These are phyloP conservation scores for Pyrocephalus nanus DNA, from an alignment of 2,797 vertebrate genomes.

Conservation along the genomic window DNA sequence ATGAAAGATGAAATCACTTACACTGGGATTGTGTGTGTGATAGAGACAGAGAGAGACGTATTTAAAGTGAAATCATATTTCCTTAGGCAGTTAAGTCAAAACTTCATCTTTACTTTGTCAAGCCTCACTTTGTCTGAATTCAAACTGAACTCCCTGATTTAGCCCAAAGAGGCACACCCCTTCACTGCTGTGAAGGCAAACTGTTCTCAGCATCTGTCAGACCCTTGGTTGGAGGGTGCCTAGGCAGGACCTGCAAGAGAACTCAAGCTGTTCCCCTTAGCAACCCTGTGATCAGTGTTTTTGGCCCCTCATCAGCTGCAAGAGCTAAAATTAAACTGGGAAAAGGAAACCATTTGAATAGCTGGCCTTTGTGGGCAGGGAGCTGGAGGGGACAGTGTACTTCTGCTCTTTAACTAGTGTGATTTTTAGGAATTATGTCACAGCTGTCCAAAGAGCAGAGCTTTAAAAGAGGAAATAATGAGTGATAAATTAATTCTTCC, in stretches of 20 bases:
- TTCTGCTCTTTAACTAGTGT: not conserved
- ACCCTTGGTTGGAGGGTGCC: accelerated
- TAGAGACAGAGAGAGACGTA: not conserved
- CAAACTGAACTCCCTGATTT: not conserved
- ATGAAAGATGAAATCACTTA: slow-evolving; percentile 35
- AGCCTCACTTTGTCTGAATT: not conserved
- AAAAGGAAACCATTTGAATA: not conserved
- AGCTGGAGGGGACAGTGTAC: not conserved
- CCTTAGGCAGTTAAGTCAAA: not conserved
- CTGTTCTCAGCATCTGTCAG: not conserved
- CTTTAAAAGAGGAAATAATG: slow-evolving; percentile 62
- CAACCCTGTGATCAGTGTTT: not conserved
- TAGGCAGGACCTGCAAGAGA: not conserved
- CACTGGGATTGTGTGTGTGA: accelerated
- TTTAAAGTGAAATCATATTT: slow-evolving; percentile 9
- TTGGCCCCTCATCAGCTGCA: not conserved
- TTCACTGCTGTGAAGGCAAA: not conserved
- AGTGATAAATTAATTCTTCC: slow-evolving; percentile 60
- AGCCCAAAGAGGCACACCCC: not conserved
- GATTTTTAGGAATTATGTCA: slow-evolving; percentile 37
- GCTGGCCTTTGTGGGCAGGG: not conserved
- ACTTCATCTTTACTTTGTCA: slow-evolving; percentile 6
- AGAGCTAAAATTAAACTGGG: not conserved
- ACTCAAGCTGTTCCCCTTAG: not conserved
- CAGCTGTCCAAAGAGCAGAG: slow-evolving; percentile 33